phyloP scores from a whole-genome alignment of 2,113 vertebrate genomes.

The Pygoscelis antarcticus region DNA sequence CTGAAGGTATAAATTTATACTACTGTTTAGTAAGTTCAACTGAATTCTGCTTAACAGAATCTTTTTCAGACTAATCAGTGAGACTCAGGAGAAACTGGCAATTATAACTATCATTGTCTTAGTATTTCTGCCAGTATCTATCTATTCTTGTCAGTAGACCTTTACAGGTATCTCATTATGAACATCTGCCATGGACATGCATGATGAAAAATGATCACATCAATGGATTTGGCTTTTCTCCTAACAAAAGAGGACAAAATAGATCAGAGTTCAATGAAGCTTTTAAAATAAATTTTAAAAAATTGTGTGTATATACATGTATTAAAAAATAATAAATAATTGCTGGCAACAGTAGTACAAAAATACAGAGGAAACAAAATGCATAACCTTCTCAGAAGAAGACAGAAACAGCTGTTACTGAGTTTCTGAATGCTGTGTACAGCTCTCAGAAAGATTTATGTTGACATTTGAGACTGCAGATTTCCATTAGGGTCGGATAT shows the following conservation, averaged over 20 bases:
- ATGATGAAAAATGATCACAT: background rate
- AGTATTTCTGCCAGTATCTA: background rate
- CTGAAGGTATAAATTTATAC: background rate
- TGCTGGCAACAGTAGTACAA: background rate
- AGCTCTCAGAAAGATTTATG: slow-evolving; percentile 25
- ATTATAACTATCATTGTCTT: background rate
- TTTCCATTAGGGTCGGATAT: slow-evolving; percentile 16
- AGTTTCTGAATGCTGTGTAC: background rate
- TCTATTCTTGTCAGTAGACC: background rate
- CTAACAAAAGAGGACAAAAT: background rate
- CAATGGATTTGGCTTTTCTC: background rate
- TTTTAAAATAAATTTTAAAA: background rate
- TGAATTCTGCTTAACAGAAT: background rate
- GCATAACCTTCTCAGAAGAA: background rate
- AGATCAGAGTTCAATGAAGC: background rate
- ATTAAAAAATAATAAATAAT: background rate
- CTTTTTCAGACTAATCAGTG: background rate
- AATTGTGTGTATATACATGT: fast-evolving
- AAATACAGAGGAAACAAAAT: background rate
- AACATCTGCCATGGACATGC: background rate
- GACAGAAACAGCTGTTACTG: background rate
- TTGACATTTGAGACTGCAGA: background rate
- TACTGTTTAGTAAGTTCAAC: background rate
- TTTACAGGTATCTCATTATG: background rate
- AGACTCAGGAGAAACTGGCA: background rate